phyloP scores from a whole-genome alignment of 2,797 vertebrate genomes.

The Simalia tracyae region DNA sequence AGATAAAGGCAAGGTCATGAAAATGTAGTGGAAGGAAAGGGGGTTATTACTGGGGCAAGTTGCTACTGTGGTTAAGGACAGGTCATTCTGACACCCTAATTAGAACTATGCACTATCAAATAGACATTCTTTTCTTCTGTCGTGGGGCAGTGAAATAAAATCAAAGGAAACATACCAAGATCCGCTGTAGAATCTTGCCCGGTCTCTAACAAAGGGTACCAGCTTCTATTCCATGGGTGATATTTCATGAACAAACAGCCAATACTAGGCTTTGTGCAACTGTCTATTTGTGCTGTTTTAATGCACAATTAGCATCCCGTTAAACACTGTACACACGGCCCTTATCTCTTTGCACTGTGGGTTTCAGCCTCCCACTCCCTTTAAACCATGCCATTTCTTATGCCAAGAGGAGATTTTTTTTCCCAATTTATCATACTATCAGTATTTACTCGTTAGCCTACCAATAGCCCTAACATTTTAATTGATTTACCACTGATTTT shows the following conservation, averaged over 20 bases:
- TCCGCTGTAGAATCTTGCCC: neutral
- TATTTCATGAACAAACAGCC: neutral
- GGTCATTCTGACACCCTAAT: neutral
- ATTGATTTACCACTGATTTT: conserved; percentile 46
- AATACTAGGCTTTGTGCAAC: neutral
- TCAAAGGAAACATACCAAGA: neutral
- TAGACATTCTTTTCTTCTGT: neutral
- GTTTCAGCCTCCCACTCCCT: conserved; percentile 10
- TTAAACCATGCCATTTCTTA: conserved; percentile 11
- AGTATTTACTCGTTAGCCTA: conserved; percentile 49
- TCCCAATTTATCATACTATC: conserved; percentile 13
- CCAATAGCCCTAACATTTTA: conserved; percentile 41
- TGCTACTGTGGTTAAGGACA: too few species aligned
- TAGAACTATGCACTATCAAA: neutral
- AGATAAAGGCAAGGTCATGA: too few species aligned
- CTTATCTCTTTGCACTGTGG: neutral
- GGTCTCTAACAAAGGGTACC: neutral
- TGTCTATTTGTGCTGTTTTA: conserved; percentile 6
- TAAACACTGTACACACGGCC: neutral
- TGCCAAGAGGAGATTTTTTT: neutral
- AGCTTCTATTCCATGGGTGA: neutral
- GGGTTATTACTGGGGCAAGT: too few species aligned
- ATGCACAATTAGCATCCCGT: neutral
- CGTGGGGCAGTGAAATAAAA: neutral
- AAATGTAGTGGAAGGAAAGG: too few species aligned